Evolutionary conservation across 2,113 vertebrate species (phyloP), one percentile per base, ranked within the genome.

Genomic region (Phycodurus eques): DNA sequence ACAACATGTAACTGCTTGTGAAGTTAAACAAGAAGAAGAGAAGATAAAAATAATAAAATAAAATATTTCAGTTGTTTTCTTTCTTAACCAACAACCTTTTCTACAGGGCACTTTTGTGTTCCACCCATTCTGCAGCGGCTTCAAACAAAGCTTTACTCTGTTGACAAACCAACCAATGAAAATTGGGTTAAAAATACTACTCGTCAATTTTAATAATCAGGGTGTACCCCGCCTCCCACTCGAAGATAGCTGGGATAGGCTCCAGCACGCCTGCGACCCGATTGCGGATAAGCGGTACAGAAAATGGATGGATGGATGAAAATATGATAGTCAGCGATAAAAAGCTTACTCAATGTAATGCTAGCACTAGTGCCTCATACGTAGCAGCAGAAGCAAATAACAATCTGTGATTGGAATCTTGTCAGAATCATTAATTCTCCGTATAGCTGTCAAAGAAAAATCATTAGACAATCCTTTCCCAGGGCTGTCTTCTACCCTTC

Each of bases 391-490:
- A 33, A 7, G 31, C 35, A 61, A 61, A 35, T 61, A 3, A 19
- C 14, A 60, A 60, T 60, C 57, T 33, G 12, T 33, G 31, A 27
- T 60, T 15, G 27, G 27, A 60, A 33, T 60, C 66, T 44, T 60
- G 33, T 27, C 57, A 10, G 11, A 62, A 61, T 76, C 49, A 14
- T 72, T 67, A 7, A 60, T 71, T 73, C 43, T 46, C 68, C 61
- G 33, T 51, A 2, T 43, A 44, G 65, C 68, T 78, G 80, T 79
- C 76, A 72, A 47, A 15, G 70, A 65, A 57, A 83, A 83, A 80
- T 17, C 68, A 72, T 76, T 68, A 63, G 66, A 68, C 59, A 77
- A 68, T 47, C 51, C 59, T 51, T 51, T 67, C 65, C 73, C 70
- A 1, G 35, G 76, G 78, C 66, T 33, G 42, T 59, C 72, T 76